A percentile compares a stretch with the other conserved stretches of the same genome.
These are phyloP conservation scores for Perca flavescens DNA, from an alignment of 2,113 vertebrate genomes.

Conservation along the genomic window DNA sequence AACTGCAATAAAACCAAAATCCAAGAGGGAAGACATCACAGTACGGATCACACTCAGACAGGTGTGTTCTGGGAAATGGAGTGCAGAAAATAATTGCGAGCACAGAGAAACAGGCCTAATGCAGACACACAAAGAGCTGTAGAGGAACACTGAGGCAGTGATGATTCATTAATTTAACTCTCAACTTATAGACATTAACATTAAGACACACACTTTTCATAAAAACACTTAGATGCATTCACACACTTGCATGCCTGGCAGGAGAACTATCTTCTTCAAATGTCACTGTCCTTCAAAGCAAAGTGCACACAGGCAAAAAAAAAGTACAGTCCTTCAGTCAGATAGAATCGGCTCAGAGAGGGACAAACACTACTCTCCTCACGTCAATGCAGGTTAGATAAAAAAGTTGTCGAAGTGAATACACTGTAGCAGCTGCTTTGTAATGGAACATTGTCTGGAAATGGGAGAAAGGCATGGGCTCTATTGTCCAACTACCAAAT, in stretches of 20 bases:
- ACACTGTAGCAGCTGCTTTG: slow-evolving; percentile 12
- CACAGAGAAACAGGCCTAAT: slow-evolving; percentile 17
- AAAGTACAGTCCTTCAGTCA: slow-evolving; percentile 53
- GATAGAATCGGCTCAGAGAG: slow-evolving; percentile 18
- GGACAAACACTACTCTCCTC: slow-evolving; percentile 11
- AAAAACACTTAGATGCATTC: slow-evolving; percentile 60
- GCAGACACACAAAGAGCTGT: not conserved
- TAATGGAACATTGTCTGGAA: slow-evolving; percentile 19
- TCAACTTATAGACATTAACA: slow-evolving; percentile 39
- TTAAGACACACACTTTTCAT: slow-evolving; percentile 47
- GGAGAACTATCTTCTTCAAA: slow-evolving; percentile 35
- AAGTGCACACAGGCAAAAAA: slow-evolving; percentile 60
- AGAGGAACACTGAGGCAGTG: slow-evolving; percentile 3
- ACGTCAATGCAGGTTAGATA: slow-evolving; percentile 9
- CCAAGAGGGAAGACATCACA: not conserved
- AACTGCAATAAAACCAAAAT: too few species aligned
- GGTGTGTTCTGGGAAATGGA: slow-evolving; percentile 34
- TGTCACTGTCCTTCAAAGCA: slow-evolving; percentile 55
- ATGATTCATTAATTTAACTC: slow-evolving; percentile 18
- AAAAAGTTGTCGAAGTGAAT: slow-evolving; percentile 44
- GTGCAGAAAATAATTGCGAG: not conserved
- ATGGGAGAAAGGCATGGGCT: not conserved
- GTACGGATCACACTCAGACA: not conserved
- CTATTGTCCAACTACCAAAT: slow-evolving; percentile 56
- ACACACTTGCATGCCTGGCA: slow-evolving; percentile 56